Evolutionary conservation across 2,797 vertebrate genomes (phyloP).

Genomic region (Yasuhikotakia modesta): DNA sequence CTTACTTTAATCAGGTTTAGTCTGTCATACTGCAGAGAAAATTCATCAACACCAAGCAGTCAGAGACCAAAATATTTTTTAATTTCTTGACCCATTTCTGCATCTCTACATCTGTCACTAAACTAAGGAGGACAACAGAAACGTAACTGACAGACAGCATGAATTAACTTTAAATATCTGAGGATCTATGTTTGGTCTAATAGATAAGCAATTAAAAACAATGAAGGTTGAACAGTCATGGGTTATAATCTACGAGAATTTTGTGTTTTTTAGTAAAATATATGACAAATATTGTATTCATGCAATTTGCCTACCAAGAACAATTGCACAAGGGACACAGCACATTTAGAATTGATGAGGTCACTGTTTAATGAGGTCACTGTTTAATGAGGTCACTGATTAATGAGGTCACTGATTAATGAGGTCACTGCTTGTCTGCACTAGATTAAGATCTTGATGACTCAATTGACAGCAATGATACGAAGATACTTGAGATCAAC

Average conservation of each 20-base stretch:
- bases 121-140: not conserved
- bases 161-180: no score
- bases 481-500: not conserved
- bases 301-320: not conserved
- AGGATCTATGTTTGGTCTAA: no score
- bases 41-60: constrained; percentile 2
- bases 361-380: not conserved
- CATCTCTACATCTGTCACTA: not conserved
- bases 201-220: not conserved
- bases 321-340: not conserved
- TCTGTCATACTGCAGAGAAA: constrained; percentile 94
- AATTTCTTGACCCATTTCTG: not conserved
- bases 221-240: not conserved
- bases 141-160: no score
- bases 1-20: constrained; percentile 99
- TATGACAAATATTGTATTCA: not conserved
- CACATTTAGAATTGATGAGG: not conserved
- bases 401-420: not conserved
- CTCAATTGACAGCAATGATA: not conserved
- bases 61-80: not conserved
- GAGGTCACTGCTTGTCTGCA: not conserved
- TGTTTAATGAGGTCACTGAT: not conserved
- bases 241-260: not conserved
- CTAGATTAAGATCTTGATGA: not conserved
- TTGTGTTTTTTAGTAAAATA: not conserved